Conservation (phyloP, 2,888 invertebrate species). For the Trissolcus brochymenae region DNA sequence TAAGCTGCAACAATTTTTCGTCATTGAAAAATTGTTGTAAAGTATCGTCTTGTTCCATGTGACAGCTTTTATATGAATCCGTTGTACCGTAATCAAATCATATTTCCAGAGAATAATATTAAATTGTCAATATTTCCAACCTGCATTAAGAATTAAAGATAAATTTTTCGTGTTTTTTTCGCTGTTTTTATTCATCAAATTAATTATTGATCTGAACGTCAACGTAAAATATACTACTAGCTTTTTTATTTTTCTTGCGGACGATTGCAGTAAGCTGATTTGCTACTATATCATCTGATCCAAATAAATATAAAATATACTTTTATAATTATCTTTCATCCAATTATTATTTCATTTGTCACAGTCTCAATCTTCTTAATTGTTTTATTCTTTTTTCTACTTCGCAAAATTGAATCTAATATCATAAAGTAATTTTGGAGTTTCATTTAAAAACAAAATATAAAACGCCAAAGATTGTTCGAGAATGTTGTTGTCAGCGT, state of each 20-base stretch:
- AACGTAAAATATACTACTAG: background rate
- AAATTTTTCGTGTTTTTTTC: background rate
- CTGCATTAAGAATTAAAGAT: background rate
- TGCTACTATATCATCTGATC: background rate
- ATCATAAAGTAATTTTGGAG: too few species aligned
- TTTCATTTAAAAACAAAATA: background rate
- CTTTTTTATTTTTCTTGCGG: too few species aligned
- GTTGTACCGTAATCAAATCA: slow-evolving; percentile 6
- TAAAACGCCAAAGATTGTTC: slow-evolving; percentile 33
- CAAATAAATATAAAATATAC: slow-evolving; percentile 8
- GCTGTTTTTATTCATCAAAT: background rate
- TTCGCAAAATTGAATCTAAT: too few species aligned
- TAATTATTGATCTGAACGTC: background rate
- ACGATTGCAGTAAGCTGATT: background rate
- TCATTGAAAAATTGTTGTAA: too few species aligned
- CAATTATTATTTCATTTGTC: too few species aligned
- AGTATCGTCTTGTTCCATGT: slow-evolving; percentile 12
- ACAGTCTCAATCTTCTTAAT: too few species aligned
- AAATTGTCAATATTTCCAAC: slow-evolving; percentile 10
- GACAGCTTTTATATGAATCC: slow-evolving; percentile 14
- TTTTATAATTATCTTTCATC: background rate
- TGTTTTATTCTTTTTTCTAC: too few species aligned
- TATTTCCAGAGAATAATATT: slow-evolving; percentile 26
- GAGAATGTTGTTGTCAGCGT: slow-evolving; percentile 5
- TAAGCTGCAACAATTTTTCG: background rate